A percentile compares a stretch with the other conserved stretches of the same genome.
phyloP scores from a whole-genome alignment of 2,797 vertebrate species.

The Takifugu rubripes region DNA sequence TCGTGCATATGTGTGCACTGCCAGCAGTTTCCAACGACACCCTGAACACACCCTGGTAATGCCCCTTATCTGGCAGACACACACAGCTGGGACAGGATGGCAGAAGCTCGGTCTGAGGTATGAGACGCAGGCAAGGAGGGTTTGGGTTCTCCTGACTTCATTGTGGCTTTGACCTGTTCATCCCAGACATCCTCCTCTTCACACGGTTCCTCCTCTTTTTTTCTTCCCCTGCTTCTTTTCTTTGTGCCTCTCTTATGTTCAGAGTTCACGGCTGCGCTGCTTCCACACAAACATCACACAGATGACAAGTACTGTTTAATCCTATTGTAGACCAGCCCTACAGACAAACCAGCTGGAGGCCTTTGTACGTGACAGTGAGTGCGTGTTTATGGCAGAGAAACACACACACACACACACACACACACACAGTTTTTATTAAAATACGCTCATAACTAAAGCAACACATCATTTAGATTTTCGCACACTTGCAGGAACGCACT shows the following conservation, averaged over 20 bases:
- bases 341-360: slow-evolving; percentile 62
- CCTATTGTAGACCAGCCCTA: slow-evolving; percentile 52
- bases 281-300: slow-evolving; percentile 57
- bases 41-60: slow-evolving; percentile 65
- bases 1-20: slow-evolving; percentile 58
- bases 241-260: slow-evolving; percentile 13
- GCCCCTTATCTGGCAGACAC: slow-evolving; percentile 63
- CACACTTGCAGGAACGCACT: no score
- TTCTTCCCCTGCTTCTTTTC: neutral
- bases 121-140: slow-evolving; percentile 6
- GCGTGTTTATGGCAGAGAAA: slow-evolving; percentile 6
- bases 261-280: slow-evolving; percentile 36
- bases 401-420: no score
- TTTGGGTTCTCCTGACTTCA: slow-evolving; percentile 22
- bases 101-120: slow-evolving; percentile 8
- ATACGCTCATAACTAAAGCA: no score
- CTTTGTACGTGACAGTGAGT: slow-evolving; percentile 53
- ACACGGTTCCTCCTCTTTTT: slow-evolving; percentile 4
- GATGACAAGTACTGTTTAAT: slow-evolving; percentile 69
- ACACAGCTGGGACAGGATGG: slow-evolving; percentile 59
- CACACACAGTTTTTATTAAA: no score
- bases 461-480: no score
- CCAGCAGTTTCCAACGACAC: slow-evolving; percentile 69
- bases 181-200: slow-evolving; percentile 11
- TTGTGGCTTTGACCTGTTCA: slow-evolving; percentile 32